Evolutionary conservation across 2,797 vertebrate species (phyloP).

Genomic region (Galagoides demidoff): DNA sequence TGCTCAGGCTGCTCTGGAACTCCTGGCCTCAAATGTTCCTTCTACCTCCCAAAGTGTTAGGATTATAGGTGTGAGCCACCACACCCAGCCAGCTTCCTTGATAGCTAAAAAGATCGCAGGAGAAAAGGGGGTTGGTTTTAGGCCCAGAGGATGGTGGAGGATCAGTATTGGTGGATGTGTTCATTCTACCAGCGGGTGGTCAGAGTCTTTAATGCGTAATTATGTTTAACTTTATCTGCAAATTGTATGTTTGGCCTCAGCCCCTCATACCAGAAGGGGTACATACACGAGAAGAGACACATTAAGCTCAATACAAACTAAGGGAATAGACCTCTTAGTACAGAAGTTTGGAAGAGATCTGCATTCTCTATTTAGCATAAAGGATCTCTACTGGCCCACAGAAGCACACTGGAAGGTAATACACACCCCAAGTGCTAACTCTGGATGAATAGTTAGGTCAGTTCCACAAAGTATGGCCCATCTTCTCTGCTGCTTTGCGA

Average conservation of each 20-base stretch:
- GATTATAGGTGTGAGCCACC: background rate
- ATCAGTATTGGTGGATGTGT: rapidly evolving
- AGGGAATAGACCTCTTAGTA: background rate
- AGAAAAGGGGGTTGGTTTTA: background rate
- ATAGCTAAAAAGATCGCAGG: background rate
- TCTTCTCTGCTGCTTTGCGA: background rate
- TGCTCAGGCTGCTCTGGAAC: background rate
- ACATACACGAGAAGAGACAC: background rate
- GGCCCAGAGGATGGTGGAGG: background rate
- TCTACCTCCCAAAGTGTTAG: background rate
- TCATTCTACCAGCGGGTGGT: background rate
- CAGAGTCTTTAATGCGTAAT: background rate
- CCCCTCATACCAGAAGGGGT: background rate
- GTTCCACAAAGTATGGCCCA: background rate
- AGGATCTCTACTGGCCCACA: background rate
- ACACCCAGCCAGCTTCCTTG: background rate
- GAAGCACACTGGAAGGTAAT: rapidly evolving
- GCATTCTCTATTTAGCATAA: background rate
- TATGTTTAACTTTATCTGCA: background rate
- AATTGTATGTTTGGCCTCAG: background rate
- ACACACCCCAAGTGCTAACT: background rate
- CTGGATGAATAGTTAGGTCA: background rate
- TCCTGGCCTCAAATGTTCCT: background rate
- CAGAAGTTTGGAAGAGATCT: background rate
- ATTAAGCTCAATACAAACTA: background rate